phyloP scores from a whole-genome alignment of 1,140 invertebrate species.

The Pseudomyrmex sp. region DNA sequence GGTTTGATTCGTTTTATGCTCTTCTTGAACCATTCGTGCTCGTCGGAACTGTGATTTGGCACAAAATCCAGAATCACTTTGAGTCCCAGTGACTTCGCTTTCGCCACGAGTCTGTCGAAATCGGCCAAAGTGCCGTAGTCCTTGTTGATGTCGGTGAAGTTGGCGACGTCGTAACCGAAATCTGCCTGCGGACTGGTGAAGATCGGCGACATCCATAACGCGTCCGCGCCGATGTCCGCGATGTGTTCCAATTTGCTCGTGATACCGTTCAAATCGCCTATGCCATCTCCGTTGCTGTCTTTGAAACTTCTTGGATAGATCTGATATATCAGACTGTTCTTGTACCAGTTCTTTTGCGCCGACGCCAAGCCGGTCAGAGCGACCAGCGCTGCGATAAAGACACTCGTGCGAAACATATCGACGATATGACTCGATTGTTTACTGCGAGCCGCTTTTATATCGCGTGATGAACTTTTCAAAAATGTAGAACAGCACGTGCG shows the following conservation, averaged over 20 bases:
- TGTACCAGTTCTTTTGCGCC: conserved; percentile 88
- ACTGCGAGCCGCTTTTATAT: conserved; percentile 24
- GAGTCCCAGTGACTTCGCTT: conserved; percentile 76
- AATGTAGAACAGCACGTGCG: neutral
- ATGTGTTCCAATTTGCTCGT: conserved; percentile 88
- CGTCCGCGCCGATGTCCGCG: conserved; percentile 87
- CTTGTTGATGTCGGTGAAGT: conserved; percentile 87
- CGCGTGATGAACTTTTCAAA: neutral
- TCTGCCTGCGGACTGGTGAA: conserved; percentile 87
- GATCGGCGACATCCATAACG: conserved; percentile 88
- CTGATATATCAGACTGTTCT: conserved; percentile 90
- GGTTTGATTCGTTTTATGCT: conserved; percentile 86
- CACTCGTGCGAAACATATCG: conserved; percentile 84
- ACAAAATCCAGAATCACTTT: conserved; percentile 89
- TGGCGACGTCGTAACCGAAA: conserved; percentile 89
- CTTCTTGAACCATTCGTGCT: conserved; percentile 89
- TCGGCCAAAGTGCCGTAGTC: conserved; percentile 88
- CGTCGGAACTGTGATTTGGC: conserved; percentile 91
- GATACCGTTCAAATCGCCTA: conserved; percentile 90
- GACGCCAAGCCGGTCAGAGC: neutral
- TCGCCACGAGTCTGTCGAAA: conserved; percentile 85
- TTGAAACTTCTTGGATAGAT: conserved; percentile 93
- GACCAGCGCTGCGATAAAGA: neutral
- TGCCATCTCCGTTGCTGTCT: conserved; percentile 91
- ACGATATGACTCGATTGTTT: neutral